phyloP scores from a whole-genome alignment of 2,888 invertebrate species.

The Eretmocerus hayati region DNA sequence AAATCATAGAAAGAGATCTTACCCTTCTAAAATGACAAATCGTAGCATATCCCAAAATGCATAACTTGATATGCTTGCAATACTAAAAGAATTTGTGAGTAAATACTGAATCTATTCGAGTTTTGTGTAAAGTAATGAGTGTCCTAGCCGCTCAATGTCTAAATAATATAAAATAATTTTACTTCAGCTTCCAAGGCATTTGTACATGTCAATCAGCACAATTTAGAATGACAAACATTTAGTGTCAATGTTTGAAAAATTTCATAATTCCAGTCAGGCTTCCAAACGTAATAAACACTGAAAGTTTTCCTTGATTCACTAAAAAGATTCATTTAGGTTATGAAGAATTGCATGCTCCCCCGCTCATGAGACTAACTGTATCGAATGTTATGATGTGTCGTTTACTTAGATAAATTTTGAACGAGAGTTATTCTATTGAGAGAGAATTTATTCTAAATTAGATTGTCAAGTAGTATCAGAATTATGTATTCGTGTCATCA shows the following conservation, averaged over 20 bases:
- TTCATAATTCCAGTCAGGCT: conserved; percentile 23
- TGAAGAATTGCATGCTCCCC: too few species aligned
- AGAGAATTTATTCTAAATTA: too few species aligned
- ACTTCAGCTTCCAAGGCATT: conserved; percentile 15
- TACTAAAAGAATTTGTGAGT: conserved; percentile 22
- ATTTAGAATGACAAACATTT: conserved; percentile 4
- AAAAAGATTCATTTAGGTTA: neutral
- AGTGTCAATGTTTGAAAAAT: conserved; percentile 18
- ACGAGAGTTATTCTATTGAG: too few species aligned
- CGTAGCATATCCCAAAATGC: conserved; percentile 33
- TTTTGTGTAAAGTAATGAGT: conserved; percentile 28
- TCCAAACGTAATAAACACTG: conserved; percentile 14
- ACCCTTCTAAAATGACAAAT: conserved; percentile 31
- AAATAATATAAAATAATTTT: conserved; percentile 16
- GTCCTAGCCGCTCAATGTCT: conserved; percentile 30
- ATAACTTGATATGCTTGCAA: conserved; percentile 31
- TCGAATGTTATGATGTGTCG: too few species aligned
- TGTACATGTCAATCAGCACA: neutral
- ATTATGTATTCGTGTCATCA: too few species aligned
- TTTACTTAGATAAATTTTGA: too few species aligned
- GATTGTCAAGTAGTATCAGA: too few species aligned
- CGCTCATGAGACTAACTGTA: too few species aligned
- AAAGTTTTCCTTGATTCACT: neutral
- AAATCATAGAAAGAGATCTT: conserved; percentile 26
- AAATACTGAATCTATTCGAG: conserved; percentile 24